Evolutionary conservation across 1,140 invertebrate genomes (phyloP), one percentile per base, ranked within the genome.

Genomic region (Drosophila suzukii): DNA sequence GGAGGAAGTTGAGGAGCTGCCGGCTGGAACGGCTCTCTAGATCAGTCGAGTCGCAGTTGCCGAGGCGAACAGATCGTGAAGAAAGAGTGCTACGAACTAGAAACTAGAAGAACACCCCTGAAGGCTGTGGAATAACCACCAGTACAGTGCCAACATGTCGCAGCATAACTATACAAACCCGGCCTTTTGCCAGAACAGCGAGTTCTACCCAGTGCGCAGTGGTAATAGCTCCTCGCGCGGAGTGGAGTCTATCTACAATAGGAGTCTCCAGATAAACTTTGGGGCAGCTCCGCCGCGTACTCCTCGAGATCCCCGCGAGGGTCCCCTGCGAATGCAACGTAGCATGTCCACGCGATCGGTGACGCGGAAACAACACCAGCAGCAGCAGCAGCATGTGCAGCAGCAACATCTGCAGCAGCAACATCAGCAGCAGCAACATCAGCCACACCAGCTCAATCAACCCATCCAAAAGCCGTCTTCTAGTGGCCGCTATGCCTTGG

Each of bases 111-210:
- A 68, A 47, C 43, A 67, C 32, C 62, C 62, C 62, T 46, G n/a
- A 17, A 36, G 32, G 11, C 20, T 17, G 34, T 20, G 41, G 24
- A 36, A 10, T 30, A 24, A 50, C 17, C 6, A 6, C 12, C 36
- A 61, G 81, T 85, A 86, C 81, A 85, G 81, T 86, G 82, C 78
- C 55, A 55, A 20, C 50, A 92, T 92, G 91, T 92, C 91, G 20
- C 78, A 88, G 11, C 93, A 94, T 61, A 94, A 95, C 76, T 96
- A 96, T 82, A 95, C 95, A 2, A 96, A 96, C 80, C 95, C 95
- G 13, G 96, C 96, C 0, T 96, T 96, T 78, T 96, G 95, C 85
- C 94, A 95, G 13, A 95, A 96, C 92, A 96, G 95, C 80, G 96
- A 96, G 82, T 95, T 94, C 49, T 91, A 90, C 79, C 91, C 92